Evolutionary conservation across 2,888 invertebrate genomes (phyloP).

Genomic region (Aphidius colemani): DNA sequence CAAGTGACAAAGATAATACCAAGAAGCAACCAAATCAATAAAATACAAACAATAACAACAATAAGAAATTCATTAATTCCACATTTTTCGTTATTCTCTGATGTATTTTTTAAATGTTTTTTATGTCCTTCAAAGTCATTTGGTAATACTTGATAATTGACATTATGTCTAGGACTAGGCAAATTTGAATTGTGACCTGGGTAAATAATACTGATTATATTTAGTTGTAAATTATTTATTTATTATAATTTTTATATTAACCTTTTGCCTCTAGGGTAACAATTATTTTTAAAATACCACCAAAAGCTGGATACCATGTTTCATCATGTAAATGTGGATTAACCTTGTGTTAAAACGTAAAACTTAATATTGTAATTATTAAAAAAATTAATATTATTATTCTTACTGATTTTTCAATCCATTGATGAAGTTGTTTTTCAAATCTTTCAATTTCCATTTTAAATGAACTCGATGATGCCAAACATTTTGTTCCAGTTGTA

Average conservation of each 20-base stretch:
- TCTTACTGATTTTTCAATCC: constrained; percentile 62
- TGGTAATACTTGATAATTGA: not conserved
- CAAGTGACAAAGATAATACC: constrained; percentile 48
- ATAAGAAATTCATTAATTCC: constrained; percentile 45
- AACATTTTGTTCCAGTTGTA: constrained; percentile 63
- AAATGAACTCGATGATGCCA: constrained; percentile 48
- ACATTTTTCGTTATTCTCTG: constrained; percentile 25
- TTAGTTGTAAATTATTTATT: not conserved
- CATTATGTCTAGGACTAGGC: not conserved
- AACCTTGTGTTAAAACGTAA: constrained; percentile 47
- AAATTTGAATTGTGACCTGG: too few species aligned
- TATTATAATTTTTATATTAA: constrained; percentile 4
- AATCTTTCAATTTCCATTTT: constrained; percentile 55
- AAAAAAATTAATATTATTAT: not conserved
- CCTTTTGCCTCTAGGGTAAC: constrained; percentile 43
- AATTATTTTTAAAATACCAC: constrained; percentile 61
- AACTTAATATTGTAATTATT: not conserved
- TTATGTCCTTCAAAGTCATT: not conserved
- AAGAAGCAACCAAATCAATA: constrained; percentile 48
- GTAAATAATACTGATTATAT: not conserved
- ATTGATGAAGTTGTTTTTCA: constrained; percentile 63
- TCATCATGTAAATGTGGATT: constrained; percentile 66
- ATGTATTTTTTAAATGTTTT: not conserved
- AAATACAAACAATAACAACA: constrained; percentile 45
- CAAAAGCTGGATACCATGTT: constrained; percentile 66